Conservation (phyloP, 1,140 invertebrate species). For the Camponotus vicinus region DNA sequence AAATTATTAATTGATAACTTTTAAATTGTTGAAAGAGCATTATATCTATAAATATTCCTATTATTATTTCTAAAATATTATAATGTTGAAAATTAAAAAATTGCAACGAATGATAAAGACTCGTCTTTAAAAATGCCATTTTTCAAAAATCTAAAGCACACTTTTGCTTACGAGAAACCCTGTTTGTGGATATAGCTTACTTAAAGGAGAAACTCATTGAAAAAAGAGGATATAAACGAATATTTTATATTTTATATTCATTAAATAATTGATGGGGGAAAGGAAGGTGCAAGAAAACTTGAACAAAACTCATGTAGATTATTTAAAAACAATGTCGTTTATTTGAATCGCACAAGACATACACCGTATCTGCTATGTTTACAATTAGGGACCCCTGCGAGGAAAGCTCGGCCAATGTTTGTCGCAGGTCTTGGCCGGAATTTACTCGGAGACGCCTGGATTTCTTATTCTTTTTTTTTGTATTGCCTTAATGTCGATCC, state of each 20-base stretch:
- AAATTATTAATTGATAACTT: background rate
- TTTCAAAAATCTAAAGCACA: background rate
- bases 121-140: background rate
- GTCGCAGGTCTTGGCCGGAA: conserved; percentile 77
- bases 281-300: background rate
- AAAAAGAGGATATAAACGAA: no score
- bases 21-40: background rate
- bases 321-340: conserved; percentile 87
- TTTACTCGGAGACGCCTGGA: conserved; percentile 76
- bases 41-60: background rate
- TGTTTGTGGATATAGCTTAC: no score
- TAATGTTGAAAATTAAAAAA: background rate
- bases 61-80: background rate
- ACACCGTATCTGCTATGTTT: conserved; percentile 86
- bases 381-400: conserved; percentile 82
- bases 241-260: background rate
- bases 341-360: conserved; percentile 87
- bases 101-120: background rate
- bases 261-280: background rate
- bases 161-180: background rate
- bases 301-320: conserved; percentile 55
- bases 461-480: conserved; percentile 74
- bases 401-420: conserved; percentile 78
- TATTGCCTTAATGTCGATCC: conserved; percentile 85
- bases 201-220: no score